These are phyloP conservation scores for Drosophila mojavensis DNA, from an alignment of 1,140 invertebrate genomes.

Conservation along the genomic window DNA sequence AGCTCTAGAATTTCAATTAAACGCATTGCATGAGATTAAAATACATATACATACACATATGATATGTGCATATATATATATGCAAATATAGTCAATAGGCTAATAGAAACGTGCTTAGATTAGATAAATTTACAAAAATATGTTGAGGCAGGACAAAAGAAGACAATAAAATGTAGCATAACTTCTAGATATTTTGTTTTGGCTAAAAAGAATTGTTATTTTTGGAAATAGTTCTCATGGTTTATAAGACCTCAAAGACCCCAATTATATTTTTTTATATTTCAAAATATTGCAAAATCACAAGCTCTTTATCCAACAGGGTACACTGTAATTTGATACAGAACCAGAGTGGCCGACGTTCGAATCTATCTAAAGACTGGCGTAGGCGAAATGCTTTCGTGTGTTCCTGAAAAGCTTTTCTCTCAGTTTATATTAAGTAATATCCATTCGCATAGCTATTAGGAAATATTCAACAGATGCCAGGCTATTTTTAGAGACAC, in stretches of 20 bases:
- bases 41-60: slow-evolving; percentile 13
- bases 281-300: too few species aligned
- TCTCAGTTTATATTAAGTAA: slow-evolving; percentile 63
- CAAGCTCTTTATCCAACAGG: neutral
- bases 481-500: slow-evolving; percentile 59
- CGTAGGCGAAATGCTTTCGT: slow-evolving; percentile 43
- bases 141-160: slow-evolving; percentile 8
- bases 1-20: slow-evolving; percentile 65
- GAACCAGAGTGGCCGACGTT: slow-evolving; percentile 35
- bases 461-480: slow-evolving; percentile 70
- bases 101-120: slow-evolving; percentile 1
- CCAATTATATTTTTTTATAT: too few species aligned
- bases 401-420: slow-evolving; percentile 55
- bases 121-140: neutral
- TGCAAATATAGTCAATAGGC: slow-evolving; percentile 23
- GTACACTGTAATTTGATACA: slow-evolving; percentile 60
- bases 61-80: neutral
- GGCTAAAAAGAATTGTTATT: too few species aligned
- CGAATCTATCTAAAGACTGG: slow-evolving; percentile 43
- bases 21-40: slow-evolving; percentile 32
- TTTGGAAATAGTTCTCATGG: too few species aligned
- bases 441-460: slow-evolving; percentile 45
- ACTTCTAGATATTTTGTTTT: neutral
- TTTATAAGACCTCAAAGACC: too few species aligned
- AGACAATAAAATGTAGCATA: neutral